phyloP scores from a whole-genome alignment of 2,113 vertebrate species.

The Plotosus lineatus region DNA sequence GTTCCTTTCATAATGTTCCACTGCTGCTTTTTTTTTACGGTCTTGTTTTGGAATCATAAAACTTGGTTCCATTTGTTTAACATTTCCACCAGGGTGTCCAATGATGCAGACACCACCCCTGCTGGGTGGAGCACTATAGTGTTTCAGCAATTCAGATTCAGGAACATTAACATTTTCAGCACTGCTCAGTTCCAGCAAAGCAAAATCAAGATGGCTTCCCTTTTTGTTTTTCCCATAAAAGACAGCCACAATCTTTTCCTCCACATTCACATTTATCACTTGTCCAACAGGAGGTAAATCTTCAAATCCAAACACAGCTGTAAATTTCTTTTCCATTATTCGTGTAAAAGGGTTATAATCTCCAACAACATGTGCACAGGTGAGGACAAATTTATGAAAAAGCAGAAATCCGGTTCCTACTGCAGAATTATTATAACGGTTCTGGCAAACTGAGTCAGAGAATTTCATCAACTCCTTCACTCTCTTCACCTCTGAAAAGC shows the following conservation, averaged over 20 bases:
- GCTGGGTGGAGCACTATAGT: not conserved
- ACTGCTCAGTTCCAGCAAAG: slow-evolving; percentile 38
- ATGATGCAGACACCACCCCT: slow-evolving; percentile 58
- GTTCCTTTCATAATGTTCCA: not conserved
- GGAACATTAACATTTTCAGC: not conserved
- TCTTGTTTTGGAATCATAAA: slow-evolving; percentile 41
- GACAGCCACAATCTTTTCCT: not conserved
- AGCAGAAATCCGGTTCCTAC: no score
- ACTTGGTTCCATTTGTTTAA: slow-evolving; percentile 59
- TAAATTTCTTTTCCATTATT: no score
- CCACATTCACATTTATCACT: not conserved
- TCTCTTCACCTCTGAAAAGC: no score
- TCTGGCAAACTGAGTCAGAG: no score
- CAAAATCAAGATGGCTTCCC: slow-evolving; percentile 36
- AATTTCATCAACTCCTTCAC: no score
- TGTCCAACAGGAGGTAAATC: no score
- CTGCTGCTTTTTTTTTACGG: accelerated
- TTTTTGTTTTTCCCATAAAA: not conserved
- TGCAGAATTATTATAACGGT: no score
- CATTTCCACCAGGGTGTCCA: slow-evolving; percentile 54
- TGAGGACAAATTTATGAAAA: no score
- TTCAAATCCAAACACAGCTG: slow-evolving; percentile 28
- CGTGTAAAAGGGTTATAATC: no score
- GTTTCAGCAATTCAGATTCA: not conserved
- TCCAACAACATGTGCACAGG: no score